Conservation (phyloP, 2,797 vertebrate genomes). For the Phoebastria nigripes region DNA sequence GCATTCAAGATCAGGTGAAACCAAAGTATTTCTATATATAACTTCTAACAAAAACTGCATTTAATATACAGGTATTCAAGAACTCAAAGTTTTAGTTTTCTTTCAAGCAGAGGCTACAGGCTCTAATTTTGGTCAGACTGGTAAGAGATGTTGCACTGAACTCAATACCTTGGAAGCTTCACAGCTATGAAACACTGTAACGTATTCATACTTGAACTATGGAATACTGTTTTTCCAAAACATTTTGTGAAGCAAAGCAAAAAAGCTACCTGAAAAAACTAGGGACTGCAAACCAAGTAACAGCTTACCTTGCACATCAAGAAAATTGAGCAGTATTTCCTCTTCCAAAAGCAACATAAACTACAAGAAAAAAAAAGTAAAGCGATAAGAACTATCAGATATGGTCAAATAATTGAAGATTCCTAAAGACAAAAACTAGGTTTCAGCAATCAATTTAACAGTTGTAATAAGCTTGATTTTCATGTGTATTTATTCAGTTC, state of each 20-base stretch:
- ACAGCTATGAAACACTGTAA: not conserved
- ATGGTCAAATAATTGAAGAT: not conserved
- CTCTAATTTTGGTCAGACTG: not conserved
- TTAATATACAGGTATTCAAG: not conserved
- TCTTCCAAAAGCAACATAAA: not conserved
- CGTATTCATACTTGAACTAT: accelerated
- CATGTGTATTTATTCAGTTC: not conserved
- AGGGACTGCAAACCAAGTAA: not conserved
- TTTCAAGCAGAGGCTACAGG: not conserved
- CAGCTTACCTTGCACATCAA: not conserved
- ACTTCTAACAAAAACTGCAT: not conserved
- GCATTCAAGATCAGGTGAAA: not conserved
- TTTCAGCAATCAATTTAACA: not conserved
- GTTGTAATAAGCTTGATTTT: not conserved
- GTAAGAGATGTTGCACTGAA: not conserved
- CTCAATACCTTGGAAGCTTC: not conserved
- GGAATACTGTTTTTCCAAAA: not conserved
- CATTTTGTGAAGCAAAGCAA: not conserved
- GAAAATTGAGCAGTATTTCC: not conserved
- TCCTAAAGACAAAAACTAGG: not conserved
- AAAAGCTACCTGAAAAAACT: not conserved
- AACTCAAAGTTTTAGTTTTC: not conserved
- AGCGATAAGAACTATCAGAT: not conserved
- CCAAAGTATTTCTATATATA: not conserved
- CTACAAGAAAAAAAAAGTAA: not conserved